Evolutionary conservation across 1,140 invertebrate genomes (phyloP).

Genomic region (Eriosoma lanigerum): DNA sequence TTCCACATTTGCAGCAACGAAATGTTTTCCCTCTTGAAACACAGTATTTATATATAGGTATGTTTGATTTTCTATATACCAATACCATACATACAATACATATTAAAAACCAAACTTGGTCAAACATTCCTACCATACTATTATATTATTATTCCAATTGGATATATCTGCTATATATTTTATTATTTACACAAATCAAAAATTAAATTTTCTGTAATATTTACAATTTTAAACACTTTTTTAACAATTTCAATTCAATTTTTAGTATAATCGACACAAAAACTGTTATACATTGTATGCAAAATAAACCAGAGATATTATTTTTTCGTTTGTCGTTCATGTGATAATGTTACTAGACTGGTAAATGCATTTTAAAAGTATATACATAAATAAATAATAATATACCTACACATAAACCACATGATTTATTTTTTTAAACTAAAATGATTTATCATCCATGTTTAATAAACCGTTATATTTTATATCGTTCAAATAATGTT

Average conservation of each 20-base stretch:
- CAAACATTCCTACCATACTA: neutral
- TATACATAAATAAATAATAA: no score
- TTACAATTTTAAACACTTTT: no score
- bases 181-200: neutral
- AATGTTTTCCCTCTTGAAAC: neutral
- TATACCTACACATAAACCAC: neutral
- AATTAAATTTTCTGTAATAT: no score
- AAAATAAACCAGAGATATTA: no score
- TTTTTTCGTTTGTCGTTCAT: no score
- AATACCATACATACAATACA: constrained; percentile 12
- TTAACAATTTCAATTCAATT: no score
- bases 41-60: neutral
- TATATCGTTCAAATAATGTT: neutral
- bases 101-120: constrained; percentile 35
- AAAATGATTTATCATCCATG: neutral
- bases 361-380: no score
- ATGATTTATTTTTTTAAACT: neutral
- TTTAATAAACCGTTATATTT: neutral
- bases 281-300: no score
- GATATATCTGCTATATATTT: constrained; percentile 3
- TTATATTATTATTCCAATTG: constrained; percentile 8
- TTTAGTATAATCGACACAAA: no score
- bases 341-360: no score
- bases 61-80: neutral
- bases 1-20: neutral